These are phyloP conservation scores for Bugulina stolonifera DNA, from an alignment of 2,888 invertebrate genomes.

Conservation along the genomic window DNA sequence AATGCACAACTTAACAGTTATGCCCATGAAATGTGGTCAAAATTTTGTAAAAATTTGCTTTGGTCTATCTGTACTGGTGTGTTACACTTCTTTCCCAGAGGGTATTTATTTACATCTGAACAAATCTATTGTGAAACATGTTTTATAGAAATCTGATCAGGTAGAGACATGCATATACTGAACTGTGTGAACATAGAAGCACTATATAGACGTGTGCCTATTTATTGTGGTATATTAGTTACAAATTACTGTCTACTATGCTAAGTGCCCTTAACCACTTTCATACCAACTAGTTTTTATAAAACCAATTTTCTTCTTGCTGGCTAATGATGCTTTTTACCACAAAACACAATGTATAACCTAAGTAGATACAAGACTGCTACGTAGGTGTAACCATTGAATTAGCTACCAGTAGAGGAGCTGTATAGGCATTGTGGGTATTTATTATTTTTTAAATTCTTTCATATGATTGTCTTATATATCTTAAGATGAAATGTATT, in stretches of 20 bases:
- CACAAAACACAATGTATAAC: neutral
- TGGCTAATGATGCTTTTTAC: neutral
- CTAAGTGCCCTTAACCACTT: neutral
- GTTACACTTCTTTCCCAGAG: too few relatives aligned
- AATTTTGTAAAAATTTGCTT: neutral
- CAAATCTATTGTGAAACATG: too few relatives aligned
- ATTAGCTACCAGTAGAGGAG: too few relatives aligned
- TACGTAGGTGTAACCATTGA: too few relatives aligned
- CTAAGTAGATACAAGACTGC: neutral
- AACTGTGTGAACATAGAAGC: neutral
- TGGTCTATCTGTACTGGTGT: neutral
- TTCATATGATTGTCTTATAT: too few relatives aligned
- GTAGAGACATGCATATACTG: neutral
- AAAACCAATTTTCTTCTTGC: neutral
- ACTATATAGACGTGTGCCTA: neutral
- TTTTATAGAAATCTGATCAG: neutral
- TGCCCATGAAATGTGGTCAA: neutral
- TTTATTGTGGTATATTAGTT: neutral
- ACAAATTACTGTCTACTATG: neutral
- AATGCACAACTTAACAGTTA: neutral
- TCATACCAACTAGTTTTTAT: neutral
- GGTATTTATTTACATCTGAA: too few relatives aligned
- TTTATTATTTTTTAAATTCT: too few relatives aligned
- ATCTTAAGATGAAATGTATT: too few relatives aligned
- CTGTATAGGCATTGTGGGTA: too few relatives aligned